phyloP scores from a whole-genome alignment of 2,113 vertebrate genomes.

The Ctenomys sociabilis region DNA sequence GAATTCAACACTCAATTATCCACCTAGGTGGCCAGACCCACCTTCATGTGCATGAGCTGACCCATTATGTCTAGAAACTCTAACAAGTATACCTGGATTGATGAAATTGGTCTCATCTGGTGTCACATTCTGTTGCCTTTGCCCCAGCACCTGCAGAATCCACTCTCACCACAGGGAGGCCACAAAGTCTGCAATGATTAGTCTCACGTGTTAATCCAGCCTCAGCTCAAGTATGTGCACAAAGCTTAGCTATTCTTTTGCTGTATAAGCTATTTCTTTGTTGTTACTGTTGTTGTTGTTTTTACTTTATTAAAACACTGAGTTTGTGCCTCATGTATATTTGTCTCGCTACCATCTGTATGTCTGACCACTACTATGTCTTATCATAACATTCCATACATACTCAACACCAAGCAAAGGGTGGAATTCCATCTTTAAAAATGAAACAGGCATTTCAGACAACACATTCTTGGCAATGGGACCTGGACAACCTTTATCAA shows the following conservation, averaged over 20 bases:
- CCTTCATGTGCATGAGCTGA: background rate
- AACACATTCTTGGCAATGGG: too few species aligned
- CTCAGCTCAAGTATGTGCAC: background rate
- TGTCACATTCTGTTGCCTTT: background rate
- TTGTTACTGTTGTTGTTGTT: too few species aligned
- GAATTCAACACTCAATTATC: background rate
- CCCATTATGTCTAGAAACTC: background rate
- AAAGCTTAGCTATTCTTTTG: background rate
- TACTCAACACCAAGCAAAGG: too few species aligned
- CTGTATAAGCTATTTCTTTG: background rate
- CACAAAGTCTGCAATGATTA: too few species aligned
- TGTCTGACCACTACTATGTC: too few species aligned
- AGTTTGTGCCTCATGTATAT: too few species aligned
- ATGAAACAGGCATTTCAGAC: too few species aligned
- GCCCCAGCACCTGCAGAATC: background rate
- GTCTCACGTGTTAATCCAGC: background rate
- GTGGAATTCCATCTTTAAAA: too few species aligned
- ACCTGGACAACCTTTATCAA: too few species aligned
- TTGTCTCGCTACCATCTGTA: too few species aligned
- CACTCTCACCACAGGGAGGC: background rate
- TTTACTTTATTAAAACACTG: too few species aligned
- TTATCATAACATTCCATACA: too few species aligned
- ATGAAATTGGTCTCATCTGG: background rate
- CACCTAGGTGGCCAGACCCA: background rate
- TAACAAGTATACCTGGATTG: background rate